phyloP scores from a whole-genome alignment of 2,888 invertebrate species.

The Ephialtes manifestator region DNA sequence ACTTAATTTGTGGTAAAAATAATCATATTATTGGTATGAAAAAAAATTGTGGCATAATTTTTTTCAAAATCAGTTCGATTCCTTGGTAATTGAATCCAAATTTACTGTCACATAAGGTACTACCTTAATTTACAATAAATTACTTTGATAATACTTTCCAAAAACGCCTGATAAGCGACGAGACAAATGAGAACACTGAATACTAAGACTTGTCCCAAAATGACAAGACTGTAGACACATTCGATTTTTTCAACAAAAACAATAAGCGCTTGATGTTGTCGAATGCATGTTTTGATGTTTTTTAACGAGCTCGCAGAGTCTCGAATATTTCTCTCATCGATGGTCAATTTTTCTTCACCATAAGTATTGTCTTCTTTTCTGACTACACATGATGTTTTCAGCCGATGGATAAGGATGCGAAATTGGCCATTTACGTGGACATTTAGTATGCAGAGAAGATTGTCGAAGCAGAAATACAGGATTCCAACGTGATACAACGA shows the following conservation, averaged over 20 bases:
- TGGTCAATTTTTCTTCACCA: neutral
- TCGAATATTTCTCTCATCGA: slow-evolving; percentile 18
- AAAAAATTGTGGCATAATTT: too few species aligned
- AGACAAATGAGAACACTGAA: slow-evolving; percentile 73
- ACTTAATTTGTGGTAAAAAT: too few species aligned
- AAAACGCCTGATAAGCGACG: slow-evolving; percentile 72
- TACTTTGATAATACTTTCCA: slow-evolving; percentile 66
- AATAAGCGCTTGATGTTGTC: slow-evolving; percentile 71
- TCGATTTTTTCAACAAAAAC: slow-evolving; percentile 67
- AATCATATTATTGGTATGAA: too few species aligned
- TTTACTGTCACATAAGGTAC: too few species aligned
- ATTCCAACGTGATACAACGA: slow-evolving; percentile 71
- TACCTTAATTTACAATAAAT: too few species aligned
- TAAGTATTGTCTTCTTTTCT: slow-evolving; percentile 17
- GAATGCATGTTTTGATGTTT: slow-evolving; percentile 61
- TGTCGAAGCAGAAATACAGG: slow-evolving; percentile 76
- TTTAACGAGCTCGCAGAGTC: neutral
- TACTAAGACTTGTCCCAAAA: slow-evolving; percentile 71
- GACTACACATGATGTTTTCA: slow-evolving; percentile 61
- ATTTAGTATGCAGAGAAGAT: slow-evolving; percentile 72
- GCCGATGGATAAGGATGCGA: slow-evolving; percentile 70
- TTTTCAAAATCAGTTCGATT: too few species aligned
- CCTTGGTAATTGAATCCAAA: too few species aligned
- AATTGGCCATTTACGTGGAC: slow-evolving; percentile 74
- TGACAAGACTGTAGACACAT: slow-evolving; percentile 65